Base-by-base conservation (phyloP, 2,797 vertebrate genomes). In the Spinus olivaceus region DNA sequence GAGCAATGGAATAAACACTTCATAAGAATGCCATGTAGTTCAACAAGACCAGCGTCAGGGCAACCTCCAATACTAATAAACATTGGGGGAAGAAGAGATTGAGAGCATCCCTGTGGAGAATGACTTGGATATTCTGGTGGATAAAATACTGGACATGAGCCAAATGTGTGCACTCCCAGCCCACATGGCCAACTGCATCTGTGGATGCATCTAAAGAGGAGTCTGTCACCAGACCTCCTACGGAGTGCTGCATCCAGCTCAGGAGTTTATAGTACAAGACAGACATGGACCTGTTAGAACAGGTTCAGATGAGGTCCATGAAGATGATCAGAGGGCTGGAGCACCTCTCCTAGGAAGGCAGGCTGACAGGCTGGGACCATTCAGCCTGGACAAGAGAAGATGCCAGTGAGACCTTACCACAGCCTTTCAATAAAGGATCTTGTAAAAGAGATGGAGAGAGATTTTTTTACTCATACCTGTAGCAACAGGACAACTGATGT, bases 101-200 rank as follows among this genome's bases (percentile, higher is more conserved):
- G 39, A 51, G 46, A 59, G 23, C 19, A 44, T 13, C 22, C 19
- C 53, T n/a, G 63, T 44, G 46, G n/a, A 60, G n/a, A 67, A 39
- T 51, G 15, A n/a, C 23, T 44, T 24, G n/a, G 39, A 57, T 51
- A 11, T 70, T n/a, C 22, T 65, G 22, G 57, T 21, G n/a, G 19
- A 72, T 47, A 33, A 47, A n/a, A 57, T 44, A 6, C 13, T 4
- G 32, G 32, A 72, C 8, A 22, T 9, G 25, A 72, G 5, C 14
- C 3, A 1, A 17, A 24, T 57, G 15, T 0, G 5, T 33, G 33
- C 1, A 2, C 8, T 49, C 2, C 7, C 17, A 71, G 47, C 20
- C 47, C 37, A 30, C 30, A 44, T 50, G 27, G 42, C 20, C 24
- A 61, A 25, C 9, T 8, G 2, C 22, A 53, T 27, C 32, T 4